These are phyloP conservation scores for Mobula hypostoma DNA, from an alignment of 2,113 vertebrate species.

Conservation along the genomic window DNA sequence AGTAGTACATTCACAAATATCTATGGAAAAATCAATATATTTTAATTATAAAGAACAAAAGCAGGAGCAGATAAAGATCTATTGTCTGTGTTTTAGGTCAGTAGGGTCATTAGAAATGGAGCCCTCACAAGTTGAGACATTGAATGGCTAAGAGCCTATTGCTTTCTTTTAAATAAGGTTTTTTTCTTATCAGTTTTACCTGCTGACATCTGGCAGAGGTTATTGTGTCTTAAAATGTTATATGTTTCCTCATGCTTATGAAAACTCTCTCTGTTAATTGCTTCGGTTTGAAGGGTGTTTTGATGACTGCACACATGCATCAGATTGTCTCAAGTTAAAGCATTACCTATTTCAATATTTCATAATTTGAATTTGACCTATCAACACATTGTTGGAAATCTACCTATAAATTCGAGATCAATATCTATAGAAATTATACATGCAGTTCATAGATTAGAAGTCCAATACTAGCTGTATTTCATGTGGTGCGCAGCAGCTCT, in stretches of 20 bases:
- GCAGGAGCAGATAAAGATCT: constrained; percentile 26
- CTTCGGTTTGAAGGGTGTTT: neutral
- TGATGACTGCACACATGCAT: too few species aligned
- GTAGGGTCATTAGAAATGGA: neutral
- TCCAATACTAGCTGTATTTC: neutral
- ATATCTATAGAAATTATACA: neutral
- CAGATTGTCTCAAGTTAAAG: neutral
- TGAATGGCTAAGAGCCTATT: constrained; percentile 21
- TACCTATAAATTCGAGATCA: neutral
- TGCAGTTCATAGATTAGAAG: neutral
- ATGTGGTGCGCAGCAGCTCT: neutral
- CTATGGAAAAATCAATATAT: constrained; percentile 26
- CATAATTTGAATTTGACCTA: neutral
- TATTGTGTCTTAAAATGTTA: neutral
- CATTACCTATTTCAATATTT: constrained; percentile 1
- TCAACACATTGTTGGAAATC: neutral
- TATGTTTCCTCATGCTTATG: neutral
- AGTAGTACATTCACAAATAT: constrained; percentile 28
- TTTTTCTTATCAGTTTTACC: neutral
- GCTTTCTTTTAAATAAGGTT: constrained; percentile 24
- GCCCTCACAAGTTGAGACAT: constrained; percentile 7
- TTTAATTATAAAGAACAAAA: constrained; percentile 30
- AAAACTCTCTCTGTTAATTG: neutral
- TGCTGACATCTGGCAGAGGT: too few species aligned
- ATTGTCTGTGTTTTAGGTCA: constrained; percentile 17